Evolutionary conservation across 2,888 invertebrate species (phyloP), one percentile per base, ranked within the genome.

Genomic region (Chirona hameri): DNA sequence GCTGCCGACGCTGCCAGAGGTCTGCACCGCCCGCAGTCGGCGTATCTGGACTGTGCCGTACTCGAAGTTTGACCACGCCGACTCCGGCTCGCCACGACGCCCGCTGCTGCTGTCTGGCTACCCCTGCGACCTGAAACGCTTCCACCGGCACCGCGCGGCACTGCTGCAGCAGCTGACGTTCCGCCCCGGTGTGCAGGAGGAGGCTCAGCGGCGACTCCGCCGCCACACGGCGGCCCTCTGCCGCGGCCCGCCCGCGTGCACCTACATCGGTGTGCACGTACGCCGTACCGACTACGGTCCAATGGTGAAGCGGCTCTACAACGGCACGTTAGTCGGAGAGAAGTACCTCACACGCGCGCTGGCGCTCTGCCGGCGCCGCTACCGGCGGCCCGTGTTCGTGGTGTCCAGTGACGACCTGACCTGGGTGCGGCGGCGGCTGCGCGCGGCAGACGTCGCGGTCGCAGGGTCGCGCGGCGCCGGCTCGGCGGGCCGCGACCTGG

Each of bases 191-290:
- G 12, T 24, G 21, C 57, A 69, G 0, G 79, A 79, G 2, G 31
- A 5, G 14, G 80, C 81, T 52, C 65, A 79, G 21, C n/a, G 14
- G 18, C 81, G 24, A 27, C 81, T 80, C 12, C 82, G 27, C 55
- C 46, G 27, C 21, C 82, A 60, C 27, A 69, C 72, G 21, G 65
- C 52, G n/a, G 48, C 29, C 69, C 39, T 15, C 18, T 57, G 52
- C 18, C 18, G 57, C 24, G 18, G 29, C 69, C 52, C 52, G 12
- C 46, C 18, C 12, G 39, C 79, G 21, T 27, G 60, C 24, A 82
- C 72, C 12, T 84, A 83, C 69, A 82, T 85, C 18, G 84, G 85
- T 15, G 84, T 85, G 46, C 85, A 85, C 82, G 83, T 84, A 24
- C 81, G 85, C 14, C 83, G 84, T 31, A 83, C 83, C 18, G 85